Evolutionary conservation across 2,888 invertebrate genomes (phyloP).

Genomic region (Drosophila prostipennis): DNA sequence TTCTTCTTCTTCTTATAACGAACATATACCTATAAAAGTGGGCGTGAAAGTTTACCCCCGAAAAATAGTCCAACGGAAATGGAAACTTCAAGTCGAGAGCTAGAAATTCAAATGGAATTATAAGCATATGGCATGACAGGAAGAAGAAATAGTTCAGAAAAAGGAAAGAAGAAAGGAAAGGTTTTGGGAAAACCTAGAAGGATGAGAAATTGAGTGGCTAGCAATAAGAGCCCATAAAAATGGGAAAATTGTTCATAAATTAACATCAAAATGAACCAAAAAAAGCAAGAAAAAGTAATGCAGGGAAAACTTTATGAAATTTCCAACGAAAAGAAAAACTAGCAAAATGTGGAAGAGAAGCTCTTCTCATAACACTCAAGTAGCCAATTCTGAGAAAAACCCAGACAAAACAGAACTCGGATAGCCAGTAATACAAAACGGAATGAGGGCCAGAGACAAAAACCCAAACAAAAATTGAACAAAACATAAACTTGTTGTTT

Average conservation of each 20-base stretch:
- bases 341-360: neutral
- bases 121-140: conserved; percentile 49
- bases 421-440: neutral
- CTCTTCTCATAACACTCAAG: conserved; percentile 10
- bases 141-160: conserved; percentile 4
- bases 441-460: neutral
- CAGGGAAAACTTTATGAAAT: conserved; percentile 14
- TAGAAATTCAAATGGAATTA: conserved; percentile 49
- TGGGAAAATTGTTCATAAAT: conserved; percentile 59
- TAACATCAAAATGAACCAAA: conserved; percentile 53
- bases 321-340: neutral
- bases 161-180: neutral
- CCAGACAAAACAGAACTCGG: conserved; percentile 25
- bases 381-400: conserved; percentile 25
- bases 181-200: neutral
- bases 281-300: conserved; percentile 2
- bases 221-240: conserved; percentile 40
- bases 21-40: conserved; percentile 24
- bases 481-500: conserved; percentile 31
- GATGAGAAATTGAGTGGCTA: conserved; percentile 51
- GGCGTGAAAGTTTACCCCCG: conserved; percentile 32
- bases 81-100: conserved; percentile 56
- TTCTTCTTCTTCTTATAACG: neutral
- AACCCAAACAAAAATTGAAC: conserved; percentile 42
- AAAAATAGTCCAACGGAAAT: conserved; percentile 72